Evolutionary conservation across 1,140 invertebrate species (phyloP), one percentile per base, ranked within the genome.

Genomic region (Cydia fagiglandana): DNA sequence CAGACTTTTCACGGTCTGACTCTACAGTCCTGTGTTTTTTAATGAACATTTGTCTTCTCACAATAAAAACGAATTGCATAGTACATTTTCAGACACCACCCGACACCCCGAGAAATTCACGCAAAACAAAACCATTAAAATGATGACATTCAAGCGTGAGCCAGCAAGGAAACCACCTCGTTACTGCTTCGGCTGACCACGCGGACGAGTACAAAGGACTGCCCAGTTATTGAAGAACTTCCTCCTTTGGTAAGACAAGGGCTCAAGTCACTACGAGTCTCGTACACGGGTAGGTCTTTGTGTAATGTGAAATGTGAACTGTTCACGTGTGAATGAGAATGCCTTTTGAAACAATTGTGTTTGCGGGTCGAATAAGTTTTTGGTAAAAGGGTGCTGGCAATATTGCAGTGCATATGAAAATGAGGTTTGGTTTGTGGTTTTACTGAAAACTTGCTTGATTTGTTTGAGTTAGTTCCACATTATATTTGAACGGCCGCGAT

Each of bases 81-180:
- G 15, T 17, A 4, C n/a, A 20, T 24, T 2, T 61, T 6, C 10
- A 24, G n/a, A 61, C n/a, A n/a, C n/a, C n/a, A n/a, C n/a, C 3
- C 20, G 13, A 13, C 45, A 34, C 34, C 34, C 3, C 56, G 7
- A n/a, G 56, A 10, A 61, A 24, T 77, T 75, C 24, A 75, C 50
- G 38, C 68, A 77, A 76, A 82, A 83, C 45, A 66, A 70, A 77
- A 76, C 80, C 86, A 86, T 89, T 89, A 89, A 89, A 89, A 88
- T 81, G 73, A 80, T 88, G 75, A 84, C 79, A 86, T n/a, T 75
- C 75, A 83, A 78, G 86, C 88, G 83, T 88, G 76, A 70, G 82
- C 77, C 56, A 73, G 75, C 75, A 83, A 80, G 79, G 15, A 70
- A 53, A 84, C 85, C 85, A 75, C 81, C 82, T 77, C 80, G 78